phyloP scores from a whole-genome alignment of 53 echinoderm and acorn worm species.

The Patiria pectinifera region DNA sequence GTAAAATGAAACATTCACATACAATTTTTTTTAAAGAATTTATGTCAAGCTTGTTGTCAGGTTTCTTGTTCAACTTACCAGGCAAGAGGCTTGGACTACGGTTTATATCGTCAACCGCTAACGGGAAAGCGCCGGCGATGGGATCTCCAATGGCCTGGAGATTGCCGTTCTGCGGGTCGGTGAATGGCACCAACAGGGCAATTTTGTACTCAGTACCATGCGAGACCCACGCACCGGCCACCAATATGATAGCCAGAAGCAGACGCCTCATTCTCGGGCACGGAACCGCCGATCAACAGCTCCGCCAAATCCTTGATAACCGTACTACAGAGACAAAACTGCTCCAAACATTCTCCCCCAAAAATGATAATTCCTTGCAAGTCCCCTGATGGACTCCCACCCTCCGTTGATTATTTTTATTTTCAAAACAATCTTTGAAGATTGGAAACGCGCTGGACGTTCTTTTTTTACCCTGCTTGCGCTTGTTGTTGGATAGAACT shows the following conservation, averaged over 20 bases:
- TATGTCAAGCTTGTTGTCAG: neutral
- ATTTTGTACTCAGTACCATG: conserved; percentile 38
- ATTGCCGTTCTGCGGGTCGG: conserved; percentile 49
- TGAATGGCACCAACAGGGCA: conserved; percentile 37
- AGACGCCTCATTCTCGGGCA: conserved; percentile 32
- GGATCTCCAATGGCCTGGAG: conserved; percentile 46
- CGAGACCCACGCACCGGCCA: conserved; percentile 47
- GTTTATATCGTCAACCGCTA: conserved; percentile 60
- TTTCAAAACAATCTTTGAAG: too few species aligned
- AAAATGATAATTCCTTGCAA: neutral
- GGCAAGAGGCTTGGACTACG: conserved; percentile 25
- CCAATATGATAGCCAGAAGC: conserved; percentile 24
- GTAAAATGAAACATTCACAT: too few species aligned
- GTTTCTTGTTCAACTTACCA: conserved; percentile 4
- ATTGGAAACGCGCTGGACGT: too few species aligned
- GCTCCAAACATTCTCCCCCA: conserved; percentile 7
- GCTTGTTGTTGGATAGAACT: too few species aligned
- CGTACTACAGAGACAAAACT: neutral
- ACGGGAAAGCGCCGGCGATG: conserved; percentile 63
- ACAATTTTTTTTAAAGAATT: too few species aligned
- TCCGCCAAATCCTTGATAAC: neutral
- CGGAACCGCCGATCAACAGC: neutral
- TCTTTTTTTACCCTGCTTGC: too few species aligned
- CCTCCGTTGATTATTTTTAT: neutral
- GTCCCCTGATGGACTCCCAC: neutral